Conservation (phyloP, 2,113 vertebrate species). For the Hylia prasina region DNA sequence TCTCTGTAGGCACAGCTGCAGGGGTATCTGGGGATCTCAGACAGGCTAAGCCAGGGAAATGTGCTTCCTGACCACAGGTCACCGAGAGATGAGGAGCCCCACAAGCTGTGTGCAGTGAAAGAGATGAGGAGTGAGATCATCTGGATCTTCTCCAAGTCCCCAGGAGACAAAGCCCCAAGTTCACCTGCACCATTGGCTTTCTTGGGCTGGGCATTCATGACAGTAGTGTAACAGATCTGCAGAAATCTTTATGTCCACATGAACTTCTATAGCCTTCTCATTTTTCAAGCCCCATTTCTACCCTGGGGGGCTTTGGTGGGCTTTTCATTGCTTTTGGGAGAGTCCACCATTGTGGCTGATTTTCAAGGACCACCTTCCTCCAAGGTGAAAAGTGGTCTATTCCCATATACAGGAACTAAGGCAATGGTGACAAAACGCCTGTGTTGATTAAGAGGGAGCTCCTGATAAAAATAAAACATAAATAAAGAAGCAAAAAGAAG, state of each 20-base stretch:
- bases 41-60: not conserved
- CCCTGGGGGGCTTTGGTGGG: constrained; percentile 86
- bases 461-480: not conserved
- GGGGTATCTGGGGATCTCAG: not conserved
- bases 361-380: not conserved
- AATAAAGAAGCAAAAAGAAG: not conserved
- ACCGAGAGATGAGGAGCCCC: not conserved
- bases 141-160: not conserved
- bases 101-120: not conserved
- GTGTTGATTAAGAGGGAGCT: not conserved
- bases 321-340: constrained; percentile 85
- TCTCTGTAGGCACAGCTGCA: not conserved
- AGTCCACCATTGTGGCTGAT: constrained; percentile 76
- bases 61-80: not conserved
- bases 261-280: constrained; percentile 87
- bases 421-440: not conserved
- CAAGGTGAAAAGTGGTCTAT: not conserved
- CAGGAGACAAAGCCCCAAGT: not conserved
- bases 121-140: not conserved
- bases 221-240: constrained; percentile 84
- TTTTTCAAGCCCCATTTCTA: constrained; percentile 88
- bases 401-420: not conserved
- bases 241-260: constrained; percentile 85
- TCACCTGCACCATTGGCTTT: constrained; percentile 66
- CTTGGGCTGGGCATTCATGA: constrained; percentile 83